phyloP scores from a whole-genome alignment of 2,797 vertebrate species.

The Enteromius treurensis region DNA sequence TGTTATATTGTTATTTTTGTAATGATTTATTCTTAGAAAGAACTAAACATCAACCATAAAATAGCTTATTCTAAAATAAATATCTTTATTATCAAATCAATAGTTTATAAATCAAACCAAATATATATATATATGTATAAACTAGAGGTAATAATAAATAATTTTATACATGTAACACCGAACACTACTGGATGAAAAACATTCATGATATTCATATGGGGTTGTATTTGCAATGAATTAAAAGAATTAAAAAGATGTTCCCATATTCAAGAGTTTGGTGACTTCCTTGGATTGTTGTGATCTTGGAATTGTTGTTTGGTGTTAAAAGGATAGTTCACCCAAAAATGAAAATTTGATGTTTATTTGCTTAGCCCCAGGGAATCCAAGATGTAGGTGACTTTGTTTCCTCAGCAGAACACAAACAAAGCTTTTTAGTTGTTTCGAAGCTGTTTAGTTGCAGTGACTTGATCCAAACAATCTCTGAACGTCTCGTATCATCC shows the following conservation, averaged over 20 bases:
- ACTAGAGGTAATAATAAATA: slow-evolving; percentile 36
- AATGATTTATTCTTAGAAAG: no score
- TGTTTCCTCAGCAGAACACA: no score
- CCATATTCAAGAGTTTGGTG: neutral
- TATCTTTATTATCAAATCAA: slow-evolving; percentile 23
- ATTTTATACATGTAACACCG: neutral
- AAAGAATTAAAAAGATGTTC: neutral
- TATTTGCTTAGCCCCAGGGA: no score
- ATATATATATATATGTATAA: neutral
- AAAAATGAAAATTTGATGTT: no score
- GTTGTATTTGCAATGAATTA: neutral
- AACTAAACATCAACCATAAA: neutral
- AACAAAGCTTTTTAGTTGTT: no score
- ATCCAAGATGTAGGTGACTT: no score
- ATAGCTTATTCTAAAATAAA: slow-evolving; percentile 47
- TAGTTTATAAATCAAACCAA: slow-evolving; percentile 17
- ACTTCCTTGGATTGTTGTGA: neutral
- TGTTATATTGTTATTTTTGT: no score
- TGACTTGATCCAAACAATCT: slow-evolving; percentile 6
- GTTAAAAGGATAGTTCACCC: neutral
- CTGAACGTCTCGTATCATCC: slow-evolving; percentile 1
- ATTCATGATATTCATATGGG: neutral
- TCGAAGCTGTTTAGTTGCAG: no score
- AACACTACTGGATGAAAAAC: neutral
- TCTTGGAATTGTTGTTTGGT: neutral